Base-by-base conservation (phyloP, 2,797 vertebrate species). In the Acanthurus lineatus region DNA sequence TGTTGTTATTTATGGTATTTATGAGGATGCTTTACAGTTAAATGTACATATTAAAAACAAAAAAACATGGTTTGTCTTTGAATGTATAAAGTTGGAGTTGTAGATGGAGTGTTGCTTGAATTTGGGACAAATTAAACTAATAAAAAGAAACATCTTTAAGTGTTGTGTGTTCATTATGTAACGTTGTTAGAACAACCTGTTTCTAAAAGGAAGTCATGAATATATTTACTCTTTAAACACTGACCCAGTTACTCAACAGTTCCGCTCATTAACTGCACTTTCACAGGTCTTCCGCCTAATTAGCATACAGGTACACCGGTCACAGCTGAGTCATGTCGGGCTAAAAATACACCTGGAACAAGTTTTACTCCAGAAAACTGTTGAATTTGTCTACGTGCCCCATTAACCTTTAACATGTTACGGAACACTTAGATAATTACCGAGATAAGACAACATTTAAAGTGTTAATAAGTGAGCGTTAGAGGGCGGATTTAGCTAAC, bases 1-100 rank as follows among this genome's bases (percentile, higher is more conserved):
- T 77, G 56, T 90, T 93, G 82, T 92, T 94, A 95, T 95, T 95
- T 95, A 94, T 95, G 77, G 81, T 94, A 95, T 95, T 95, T 95
- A 95, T 95, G 72, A 79, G 59, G 47, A 89, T 82, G 81, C 68
- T 84, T 84, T 77, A 73, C 79, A 77, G 77, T 82, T 69, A 61
- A 58, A 71, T 89, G 84, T 92, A 89, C 68, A 88, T 84, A 61
- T 60, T 25, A 25, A 25, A 25, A 25, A n/a, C n/a, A n/a, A 86
- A 53, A n/a, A 69, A 82, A 83, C 32, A 61, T 42, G 56, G 20
- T 78, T 86, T 85, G 77, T 87, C 73, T 89, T 86, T 90, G 84
- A 93, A 92, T 89, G 87, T 92, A 88, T 71, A 25, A 59, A 82
- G 77, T 64, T 75, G 78, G 57, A 86, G 77, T 54, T 76, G 73